Percentiles rank a stretch among this genome's conserved stretches.
Evolutionary conservation across 2,797 vertebrate species (phyloP).

Genomic region (Lagorchestes hirsutus): DNA sequence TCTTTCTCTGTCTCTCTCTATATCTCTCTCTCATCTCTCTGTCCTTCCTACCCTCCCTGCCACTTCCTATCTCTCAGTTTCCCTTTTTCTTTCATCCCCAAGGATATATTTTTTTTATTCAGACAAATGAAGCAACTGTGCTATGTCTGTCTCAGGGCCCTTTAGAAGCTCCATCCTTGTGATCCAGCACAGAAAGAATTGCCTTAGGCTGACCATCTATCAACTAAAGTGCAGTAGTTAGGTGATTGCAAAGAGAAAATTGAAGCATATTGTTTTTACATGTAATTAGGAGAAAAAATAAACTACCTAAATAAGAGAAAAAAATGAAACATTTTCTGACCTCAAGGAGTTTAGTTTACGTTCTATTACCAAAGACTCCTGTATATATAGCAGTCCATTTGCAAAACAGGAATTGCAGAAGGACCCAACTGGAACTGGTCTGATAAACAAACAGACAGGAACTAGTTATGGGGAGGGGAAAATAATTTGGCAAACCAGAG

Average conservation of each 20-base stretch:
- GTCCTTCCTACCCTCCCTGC: fast-evolving
- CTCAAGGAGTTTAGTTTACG: not conserved
- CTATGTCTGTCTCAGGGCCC: not conserved
- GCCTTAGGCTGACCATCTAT: not conserved
- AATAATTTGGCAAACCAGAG: not conserved
- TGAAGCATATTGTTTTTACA: not conserved
- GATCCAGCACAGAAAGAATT: not conserved
- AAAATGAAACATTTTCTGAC: not conserved
- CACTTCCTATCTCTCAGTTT: not conserved
- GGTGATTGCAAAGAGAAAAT: not conserved
- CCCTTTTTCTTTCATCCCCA: not conserved
- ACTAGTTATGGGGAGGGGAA: not conserved
- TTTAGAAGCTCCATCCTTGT: not conserved
- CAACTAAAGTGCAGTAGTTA: not conserved
- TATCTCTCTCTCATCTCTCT: too few relatives aligned
- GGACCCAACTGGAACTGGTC: not conserved
- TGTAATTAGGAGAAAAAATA: not conserved
- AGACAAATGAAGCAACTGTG: not conserved
- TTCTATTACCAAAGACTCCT: not conserved
- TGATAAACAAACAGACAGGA: not conserved
- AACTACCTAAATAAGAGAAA: not conserved
- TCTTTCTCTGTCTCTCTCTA: too few relatives aligned
- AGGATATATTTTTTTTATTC: not conserved
- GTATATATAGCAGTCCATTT: not conserved
- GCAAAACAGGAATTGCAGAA: not conserved